phyloP scores from a whole-genome alignment of 2,888 invertebrate species.

The Alitta virens region DNA sequence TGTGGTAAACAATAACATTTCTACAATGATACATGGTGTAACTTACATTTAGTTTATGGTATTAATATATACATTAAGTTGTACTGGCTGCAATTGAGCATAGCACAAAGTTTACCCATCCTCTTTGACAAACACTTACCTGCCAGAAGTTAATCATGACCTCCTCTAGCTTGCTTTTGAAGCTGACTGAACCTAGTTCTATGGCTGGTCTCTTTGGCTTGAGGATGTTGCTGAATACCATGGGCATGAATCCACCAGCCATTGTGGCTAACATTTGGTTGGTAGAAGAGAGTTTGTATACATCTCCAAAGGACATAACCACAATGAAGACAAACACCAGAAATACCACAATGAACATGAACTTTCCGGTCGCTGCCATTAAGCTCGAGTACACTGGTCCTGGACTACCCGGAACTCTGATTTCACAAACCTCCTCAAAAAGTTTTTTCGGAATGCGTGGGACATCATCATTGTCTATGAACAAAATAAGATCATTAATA shows the following conservation, averaged over 20 bases:
- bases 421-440: conserved; percentile 48
- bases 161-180: conserved; percentile 53
- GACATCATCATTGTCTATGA: conserved; percentile 50
- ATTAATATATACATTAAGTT: neutral
- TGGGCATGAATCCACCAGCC: conserved; percentile 31
- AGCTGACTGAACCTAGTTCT: conserved; percentile 48
- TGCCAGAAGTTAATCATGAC: conserved; percentile 49
- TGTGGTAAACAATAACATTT: too few species aligned
- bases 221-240: conserved; percentile 28
- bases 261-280: conserved; percentile 30
- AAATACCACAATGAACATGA: conserved; percentile 50
- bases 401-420: conserved; percentile 49
- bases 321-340: conserved; percentile 53
- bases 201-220: conserved; percentile 26
- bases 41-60: neutral
- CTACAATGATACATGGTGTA: neutral
- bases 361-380: conserved; percentile 50
- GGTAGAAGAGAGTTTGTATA: conserved; percentile 28
- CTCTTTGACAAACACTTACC: too few species aligned
- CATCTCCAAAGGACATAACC: conserved; percentile 46
- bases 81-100: neutral
- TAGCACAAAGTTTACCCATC: neutral
- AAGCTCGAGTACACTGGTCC: conserved; percentile 51
- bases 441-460: conserved; percentile 49
- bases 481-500: conserved; percentile 48